Conservation (phyloP, 1,140 invertebrate genomes). For the Condylostylus longicornis region DNA sequence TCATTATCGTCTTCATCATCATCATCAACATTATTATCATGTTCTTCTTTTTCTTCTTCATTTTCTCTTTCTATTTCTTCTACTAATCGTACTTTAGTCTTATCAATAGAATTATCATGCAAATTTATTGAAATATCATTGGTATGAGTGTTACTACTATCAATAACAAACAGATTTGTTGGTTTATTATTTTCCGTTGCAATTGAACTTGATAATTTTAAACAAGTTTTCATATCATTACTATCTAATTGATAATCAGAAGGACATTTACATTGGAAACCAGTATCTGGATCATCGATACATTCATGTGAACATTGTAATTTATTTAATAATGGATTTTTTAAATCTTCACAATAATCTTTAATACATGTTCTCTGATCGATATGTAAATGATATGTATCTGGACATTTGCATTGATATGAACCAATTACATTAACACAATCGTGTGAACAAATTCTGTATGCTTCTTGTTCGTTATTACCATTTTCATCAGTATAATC, state of each 20-base stretch:
- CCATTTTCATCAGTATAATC: too few species aligned
- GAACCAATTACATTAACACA: conserved; percentile 51
- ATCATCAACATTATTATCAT: too few species aligned
- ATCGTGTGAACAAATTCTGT: conserved; percentile 38
- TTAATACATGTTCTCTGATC: conserved; percentile 27
- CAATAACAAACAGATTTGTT: too few species aligned
- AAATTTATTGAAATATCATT: too few species aligned
- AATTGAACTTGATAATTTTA: conserved; percentile 39
- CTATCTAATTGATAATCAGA: conserved; percentile 35
- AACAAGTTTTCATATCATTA: conserved; percentile 34
- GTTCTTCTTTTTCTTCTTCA: too few species aligned
- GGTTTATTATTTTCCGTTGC: too few species aligned
- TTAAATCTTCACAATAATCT: conserved; percentile 22
- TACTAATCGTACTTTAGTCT: too few species aligned
- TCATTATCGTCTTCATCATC: too few species aligned
- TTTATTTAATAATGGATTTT: conserved; percentile 30
- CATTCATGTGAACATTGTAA: conserved; percentile 38
- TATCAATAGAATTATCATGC: too few species aligned
- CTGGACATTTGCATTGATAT: conserved; percentile 41
- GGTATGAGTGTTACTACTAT: too few species aligned
- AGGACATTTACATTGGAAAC: conserved; percentile 31
- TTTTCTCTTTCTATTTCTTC: too few species aligned
- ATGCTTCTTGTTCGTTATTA: conserved; percentile 18
- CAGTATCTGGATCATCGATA: conserved; percentile 36
- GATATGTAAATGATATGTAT: conserved; percentile 19